Percentiles rank a stretch among this genome's conserved stretches.
Conservation (phyloP, 2,797 vertebrate species). For the Lagodon rhomboides region DNA sequence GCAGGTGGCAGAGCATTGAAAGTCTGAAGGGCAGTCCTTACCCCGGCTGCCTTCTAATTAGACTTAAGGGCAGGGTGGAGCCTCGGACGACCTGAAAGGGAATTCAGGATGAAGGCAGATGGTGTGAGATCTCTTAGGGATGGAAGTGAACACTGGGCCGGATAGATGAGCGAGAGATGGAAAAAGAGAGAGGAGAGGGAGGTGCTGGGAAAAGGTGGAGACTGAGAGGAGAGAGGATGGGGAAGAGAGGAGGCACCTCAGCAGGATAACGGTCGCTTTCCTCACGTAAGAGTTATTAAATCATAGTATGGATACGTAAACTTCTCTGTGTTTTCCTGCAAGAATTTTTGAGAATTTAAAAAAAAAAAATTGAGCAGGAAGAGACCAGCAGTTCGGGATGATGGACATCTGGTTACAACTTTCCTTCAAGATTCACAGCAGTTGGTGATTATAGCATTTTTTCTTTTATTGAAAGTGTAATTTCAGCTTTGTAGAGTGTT, state of each 20-base stretch:
- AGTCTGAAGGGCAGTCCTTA: constrained; percentile 61
- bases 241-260: constrained; percentile 36
- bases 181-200: constrained; percentile 49
- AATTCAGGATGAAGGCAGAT: constrained; percentile 64
- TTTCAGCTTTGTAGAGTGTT: neutral
- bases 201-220: constrained; percentile 63
- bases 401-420: neutral
- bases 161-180: constrained; percentile 37
- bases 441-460: constrained; percentile 44
- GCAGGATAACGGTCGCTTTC: constrained; percentile 17
- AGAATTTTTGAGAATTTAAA: neutral
- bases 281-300: constrained; percentile 17
- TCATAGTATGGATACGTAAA: constrained; percentile 1
- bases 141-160: constrained; percentile 33
- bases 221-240: constrained; percentile 50
- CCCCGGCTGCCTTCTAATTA: constrained; percentile 74
- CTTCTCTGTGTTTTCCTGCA: neutral
- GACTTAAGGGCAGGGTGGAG: constrained; percentile 51
- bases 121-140: constrained; percentile 46
- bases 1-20: constrained; percentile 65
- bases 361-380: neutral
- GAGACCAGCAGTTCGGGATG: constrained; percentile 3
- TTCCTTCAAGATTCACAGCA: constrained; percentile 21
- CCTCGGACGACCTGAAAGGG: constrained; percentile 51
- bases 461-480: neutral